These are phyloP conservation scores for Scytalopus superciliaris DNA, from an alignment of 2,113 vertebrate genomes.

Conservation along the genomic window DNA sequence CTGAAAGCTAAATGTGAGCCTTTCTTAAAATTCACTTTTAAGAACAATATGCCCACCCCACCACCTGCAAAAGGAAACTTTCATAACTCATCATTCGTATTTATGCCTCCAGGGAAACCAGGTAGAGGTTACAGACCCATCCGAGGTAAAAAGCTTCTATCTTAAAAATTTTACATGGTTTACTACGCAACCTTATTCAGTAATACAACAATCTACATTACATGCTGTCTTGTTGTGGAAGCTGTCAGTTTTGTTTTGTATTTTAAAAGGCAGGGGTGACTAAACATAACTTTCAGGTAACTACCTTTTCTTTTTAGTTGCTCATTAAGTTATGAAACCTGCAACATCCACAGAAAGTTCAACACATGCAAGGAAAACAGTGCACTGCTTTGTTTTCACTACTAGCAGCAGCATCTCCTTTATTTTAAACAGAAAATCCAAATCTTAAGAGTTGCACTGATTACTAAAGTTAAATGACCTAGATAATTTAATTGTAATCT, in stretches of 20 bases:
- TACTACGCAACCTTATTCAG: not conserved
- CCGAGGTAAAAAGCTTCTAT: not conserved
- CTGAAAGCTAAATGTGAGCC: not conserved
- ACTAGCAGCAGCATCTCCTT: not conserved
- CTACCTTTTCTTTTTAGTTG: not conserved
- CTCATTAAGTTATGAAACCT: not conserved
- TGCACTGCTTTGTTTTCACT: not conserved
- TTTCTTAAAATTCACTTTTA: not conserved
- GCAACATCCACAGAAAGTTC: not conserved
- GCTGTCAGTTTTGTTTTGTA: not conserved
- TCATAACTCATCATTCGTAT: not conserved
- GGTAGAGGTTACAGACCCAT: not conserved
- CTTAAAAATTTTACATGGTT: not conserved
- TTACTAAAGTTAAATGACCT: slow-evolving; percentile 12
- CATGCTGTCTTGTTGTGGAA: not conserved
- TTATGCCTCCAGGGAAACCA: not conserved
- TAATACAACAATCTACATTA: not conserved
- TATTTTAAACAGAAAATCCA: not conserved
- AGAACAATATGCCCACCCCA: not conserved
- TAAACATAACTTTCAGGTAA: not conserved
- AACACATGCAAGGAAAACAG: not conserved
- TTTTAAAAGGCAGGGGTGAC: not conserved
- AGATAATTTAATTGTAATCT: slow-evolving; percentile 7
- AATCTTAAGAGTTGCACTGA: not conserved
- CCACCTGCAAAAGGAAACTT: not conserved